These are phyloP conservation scores for Alectoris magna DNA, from an alignment of 2,797 vertebrate genomes.

Conservation along the genomic window DNA sequence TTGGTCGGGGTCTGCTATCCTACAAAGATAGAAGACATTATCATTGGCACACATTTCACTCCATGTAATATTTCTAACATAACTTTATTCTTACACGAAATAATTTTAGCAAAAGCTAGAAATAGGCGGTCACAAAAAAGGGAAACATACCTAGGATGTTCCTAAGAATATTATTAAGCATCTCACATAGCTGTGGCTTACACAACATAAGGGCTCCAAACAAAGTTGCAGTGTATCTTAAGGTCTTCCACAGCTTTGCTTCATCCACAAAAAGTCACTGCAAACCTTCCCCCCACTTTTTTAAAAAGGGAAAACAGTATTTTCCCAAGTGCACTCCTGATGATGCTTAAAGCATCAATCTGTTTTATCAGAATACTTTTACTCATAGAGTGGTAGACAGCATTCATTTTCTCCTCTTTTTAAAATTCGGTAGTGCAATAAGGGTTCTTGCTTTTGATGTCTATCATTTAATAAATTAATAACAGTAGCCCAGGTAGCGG, in stretches of 20 bases:
- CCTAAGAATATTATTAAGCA: background rate
- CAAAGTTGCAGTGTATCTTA: background rate
- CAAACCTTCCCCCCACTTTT: background rate
- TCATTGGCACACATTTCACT: background rate
- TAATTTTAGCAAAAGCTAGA: background rate
- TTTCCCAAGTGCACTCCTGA: background rate
- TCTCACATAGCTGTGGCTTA: background rate
- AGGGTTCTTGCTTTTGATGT: background rate
- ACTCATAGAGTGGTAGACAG: background rate
- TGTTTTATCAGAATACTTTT: background rate
- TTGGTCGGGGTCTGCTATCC: conserved; percentile 97
- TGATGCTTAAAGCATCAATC: background rate
- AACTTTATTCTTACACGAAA: background rate
- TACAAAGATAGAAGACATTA: conserved; percentile 65
- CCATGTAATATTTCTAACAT: background rate
- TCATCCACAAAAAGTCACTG: background rate
- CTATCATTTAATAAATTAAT: background rate
- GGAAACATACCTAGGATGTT: rapidly evolving
- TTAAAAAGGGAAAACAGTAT: background rate
- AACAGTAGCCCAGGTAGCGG: background rate
- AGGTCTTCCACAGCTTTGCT: background rate
- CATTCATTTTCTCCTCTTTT: background rate
- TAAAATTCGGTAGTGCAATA: background rate
- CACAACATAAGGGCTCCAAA: background rate
- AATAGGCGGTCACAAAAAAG: background rate